Base-by-base conservation (phyloP, 64 coral and sea anemone species). In the Anthopleura sola region DNA sequence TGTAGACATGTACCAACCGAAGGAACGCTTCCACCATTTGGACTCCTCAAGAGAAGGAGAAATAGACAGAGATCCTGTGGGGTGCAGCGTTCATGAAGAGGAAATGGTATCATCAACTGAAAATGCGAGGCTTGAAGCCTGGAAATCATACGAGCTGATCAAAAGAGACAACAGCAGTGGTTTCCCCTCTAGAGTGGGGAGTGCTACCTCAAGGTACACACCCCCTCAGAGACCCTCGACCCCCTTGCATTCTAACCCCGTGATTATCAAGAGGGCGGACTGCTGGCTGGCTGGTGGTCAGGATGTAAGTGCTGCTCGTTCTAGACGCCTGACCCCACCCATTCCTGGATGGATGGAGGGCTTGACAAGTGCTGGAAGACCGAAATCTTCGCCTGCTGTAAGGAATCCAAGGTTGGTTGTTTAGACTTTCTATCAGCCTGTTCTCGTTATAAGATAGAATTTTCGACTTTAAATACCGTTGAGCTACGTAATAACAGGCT, bases 311-410 rank as follows among this genome's bases (percentile, higher is more conserved):
- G 84, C 60, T 12, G 76, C 48, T 34, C 18, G 82, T 23, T n/a
- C 77, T 5, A 92, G 87, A 40, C 87, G 66, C 36, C 14, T 86
- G 18, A 68, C 84, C 17, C 78, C 50, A 26, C 76, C 87, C 2
- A 26, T 89, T 9, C 94, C 94, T 0, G 94, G 94, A 2, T 96
- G 94, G 94, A 96, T 96, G 94, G 90, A 96, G 57, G 94, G 84
- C 6, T 55, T 96, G 46, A 84, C 87, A 13, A 6, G 11, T 83
- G 47, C 29, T 51, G 71, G 94, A 29, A 79, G 94, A 84, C 94
- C 94, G 28, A 92, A 92, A 64, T 96, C 94, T 33, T 96, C 87
- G 16, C 90, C 94, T 54, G 77, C 9, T 31, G 6, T 78, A 3
- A 86, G 87, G 75, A 58, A 85, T 26, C 74, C 76, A 23, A 85